phyloP scores from a whole-genome alignment of 2,888 invertebrate species.

The Mythimna loreyi region DNA sequence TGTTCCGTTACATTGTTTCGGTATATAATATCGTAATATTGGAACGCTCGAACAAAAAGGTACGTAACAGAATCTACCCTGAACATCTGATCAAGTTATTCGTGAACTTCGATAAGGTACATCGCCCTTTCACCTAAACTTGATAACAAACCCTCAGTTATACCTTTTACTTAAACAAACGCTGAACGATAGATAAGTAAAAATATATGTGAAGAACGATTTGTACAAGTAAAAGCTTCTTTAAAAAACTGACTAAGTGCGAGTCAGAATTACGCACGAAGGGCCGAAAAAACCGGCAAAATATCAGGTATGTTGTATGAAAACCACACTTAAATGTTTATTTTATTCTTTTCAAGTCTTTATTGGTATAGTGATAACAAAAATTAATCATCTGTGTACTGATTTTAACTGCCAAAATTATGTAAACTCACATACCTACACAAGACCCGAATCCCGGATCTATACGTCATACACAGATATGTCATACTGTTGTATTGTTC shows the following conservation, averaged over 20 bases:
- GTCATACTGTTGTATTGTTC: too few species aligned
- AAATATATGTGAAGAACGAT: constrained; percentile 34
- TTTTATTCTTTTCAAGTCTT: too few species aligned
- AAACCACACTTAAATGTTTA: too few species aligned
- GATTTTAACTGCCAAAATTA: too few species aligned
- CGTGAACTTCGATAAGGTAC: constrained; percentile 46
- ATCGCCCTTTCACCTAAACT: constrained; percentile 45
- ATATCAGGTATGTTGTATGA: too few species aligned
- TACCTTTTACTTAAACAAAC: constrained; percentile 24
- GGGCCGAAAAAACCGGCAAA: too few species aligned
- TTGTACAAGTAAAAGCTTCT: constrained; percentile 38
- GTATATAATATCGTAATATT: constrained; percentile 43
- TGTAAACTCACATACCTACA: too few species aligned
- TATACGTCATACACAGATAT: too few species aligned
- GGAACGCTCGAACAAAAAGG: constrained; percentile 47
- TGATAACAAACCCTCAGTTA: constrained; percentile 46
- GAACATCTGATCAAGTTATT: constrained; percentile 48
- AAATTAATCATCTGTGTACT: too few species aligned
- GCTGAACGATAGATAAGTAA: constrained; percentile 33
- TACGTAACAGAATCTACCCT: constrained; percentile 48
- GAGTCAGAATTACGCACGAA: too few species aligned
- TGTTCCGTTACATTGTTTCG: constrained; percentile 41
- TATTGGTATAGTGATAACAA: too few species aligned
- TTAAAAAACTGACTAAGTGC: background rate
- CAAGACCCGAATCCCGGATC: too few species aligned